Evolutionary conservation across 1,140 invertebrate species (phyloP), one percentile per base, ranked within the genome.

Genomic region (Potamilus streckersoni): DNA sequence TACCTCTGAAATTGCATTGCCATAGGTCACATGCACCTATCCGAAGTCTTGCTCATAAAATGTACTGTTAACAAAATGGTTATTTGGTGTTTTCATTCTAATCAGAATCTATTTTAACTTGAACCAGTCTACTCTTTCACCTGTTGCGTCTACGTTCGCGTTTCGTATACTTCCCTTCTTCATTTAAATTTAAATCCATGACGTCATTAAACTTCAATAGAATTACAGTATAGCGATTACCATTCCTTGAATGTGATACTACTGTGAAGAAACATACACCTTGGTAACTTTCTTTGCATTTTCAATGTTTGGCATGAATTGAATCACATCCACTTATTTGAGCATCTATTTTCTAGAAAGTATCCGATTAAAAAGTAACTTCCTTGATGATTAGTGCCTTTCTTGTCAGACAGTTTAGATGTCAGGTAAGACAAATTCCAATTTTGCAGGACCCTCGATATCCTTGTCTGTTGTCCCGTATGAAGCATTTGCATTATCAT

Each of bases 391-490:
- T 31, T 31, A 31, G 3, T 31, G 27, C 27, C 27, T 4, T 31
- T 1, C 27, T 31, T 31, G 27, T 31, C 27, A 31, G 27, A 31
- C 60, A 71, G 20, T 58, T 65, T 69, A 80, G 56, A 38, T 74
- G 66, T 16, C 60, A 60, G 58, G 71, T 49, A 19, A 80, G 59
- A 67, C 75, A 78, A 19, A 76, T 80, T 31, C 63, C 76, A 60
- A 80, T 73, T 64, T 81, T 73, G 71, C 62, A 58, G 15, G 73
- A 73, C 0, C 76, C 77, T 71, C 71, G 27, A n/a, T 65, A 64
- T 14, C 66, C 79, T 15, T 80, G 65, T 55, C 62, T 69, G 49
- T 77, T 74, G 56, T 69, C 61, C 71, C 80, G 79, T 3, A 31
- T 2, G 27, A 31, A 31, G 4, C 27, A 31, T 31, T 31, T 31